Conservation (phyloP, 1,140 invertebrate genomes). For the Saccostrea cuccullata region DNA sequence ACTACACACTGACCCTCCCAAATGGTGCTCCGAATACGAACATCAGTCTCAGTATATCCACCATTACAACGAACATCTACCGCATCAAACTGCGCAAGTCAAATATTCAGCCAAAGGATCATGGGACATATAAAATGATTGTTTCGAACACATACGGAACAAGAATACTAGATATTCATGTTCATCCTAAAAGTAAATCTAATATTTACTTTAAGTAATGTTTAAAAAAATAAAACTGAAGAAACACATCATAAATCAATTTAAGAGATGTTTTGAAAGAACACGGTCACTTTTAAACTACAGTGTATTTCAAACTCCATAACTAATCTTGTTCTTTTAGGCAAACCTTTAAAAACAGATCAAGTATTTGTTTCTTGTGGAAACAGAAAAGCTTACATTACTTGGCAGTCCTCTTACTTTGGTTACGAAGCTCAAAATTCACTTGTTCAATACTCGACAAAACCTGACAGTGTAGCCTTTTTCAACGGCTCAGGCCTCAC, state of each 20-base stretch:
- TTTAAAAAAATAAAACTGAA: too few species aligned
- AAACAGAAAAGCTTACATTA: not conserved
- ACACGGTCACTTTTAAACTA: not conserved
- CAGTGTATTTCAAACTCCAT: not conserved
- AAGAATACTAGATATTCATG: not conserved
- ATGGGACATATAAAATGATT: not conserved
- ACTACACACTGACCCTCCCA: not conserved
- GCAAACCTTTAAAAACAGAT: not conserved
- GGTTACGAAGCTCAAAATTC: not conserved
- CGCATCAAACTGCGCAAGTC: not conserved
- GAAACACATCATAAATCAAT: not conserved
- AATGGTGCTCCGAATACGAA: not conserved
- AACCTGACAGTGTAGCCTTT: not conserved
- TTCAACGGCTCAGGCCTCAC: not conserved
- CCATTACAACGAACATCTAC: not conserved
- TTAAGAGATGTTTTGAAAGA: not conserved
- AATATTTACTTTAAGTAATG: not conserved
- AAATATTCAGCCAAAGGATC: constrained; percentile 9
- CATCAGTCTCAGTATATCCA: not conserved
- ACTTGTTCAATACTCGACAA: not conserved
- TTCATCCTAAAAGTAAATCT: not conserved
- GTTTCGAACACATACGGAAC: not conserved
- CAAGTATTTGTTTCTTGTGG: not conserved
- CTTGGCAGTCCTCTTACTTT: constrained; percentile 15
- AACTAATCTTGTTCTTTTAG: not conserved